Base-by-base conservation (phyloP, 2,797 vertebrate genomes). In the Catostomus latipinnis region DNA sequence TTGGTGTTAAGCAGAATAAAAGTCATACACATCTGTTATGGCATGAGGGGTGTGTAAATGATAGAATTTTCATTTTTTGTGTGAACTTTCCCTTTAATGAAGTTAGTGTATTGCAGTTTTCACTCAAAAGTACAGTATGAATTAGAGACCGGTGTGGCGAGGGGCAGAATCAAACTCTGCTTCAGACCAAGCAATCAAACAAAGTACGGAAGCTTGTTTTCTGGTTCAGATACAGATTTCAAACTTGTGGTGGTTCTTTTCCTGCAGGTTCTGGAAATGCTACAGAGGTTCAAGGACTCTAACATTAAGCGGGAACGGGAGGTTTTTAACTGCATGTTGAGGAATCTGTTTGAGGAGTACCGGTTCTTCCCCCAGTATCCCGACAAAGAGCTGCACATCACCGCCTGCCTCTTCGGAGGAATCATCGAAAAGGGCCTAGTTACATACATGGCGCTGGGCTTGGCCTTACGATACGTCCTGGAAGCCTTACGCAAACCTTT, bases 371-470 rank as follows among this genome's bases (percentile, higher is more conserved):
- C 98, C 45, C 98, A 99, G 87, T 99, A 99, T 88, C 98, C 98
- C 0, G 98, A 99, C 91, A 99, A 99, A 90, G 98, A 99, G 91
- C 94, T 99, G 89, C 98, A 99, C 93, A 99, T 99, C 88, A 99
- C 98, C 46, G 98, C 98, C 86, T 99, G 98, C 88, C 94, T 99
- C 43, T 99, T 99, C 22, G 98, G 98, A 83, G 98, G 98, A 45
- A 99, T 99, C 62, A 99, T 99, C 0, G 98, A 99, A 90, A 99
- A 99, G 90, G 98, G 98, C 88, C 95, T 99, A n/a, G 98, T 99
- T 73, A 99, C 98, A 6, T 99, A 99, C 65, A 99, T 99, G 98
- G 98, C 98, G 4, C 86, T 99, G 71, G 98, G 98, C 71, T 92
- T 99, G 86, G 98, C 98, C 69, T 93, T 99, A 18, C 92, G 97